A percentile compares a stretch with the other conserved stretches of the same genome.
Evolutionary conservation across 2,797 vertebrate genomes (phyloP).

Genomic region (Hirundo rustica): DNA sequence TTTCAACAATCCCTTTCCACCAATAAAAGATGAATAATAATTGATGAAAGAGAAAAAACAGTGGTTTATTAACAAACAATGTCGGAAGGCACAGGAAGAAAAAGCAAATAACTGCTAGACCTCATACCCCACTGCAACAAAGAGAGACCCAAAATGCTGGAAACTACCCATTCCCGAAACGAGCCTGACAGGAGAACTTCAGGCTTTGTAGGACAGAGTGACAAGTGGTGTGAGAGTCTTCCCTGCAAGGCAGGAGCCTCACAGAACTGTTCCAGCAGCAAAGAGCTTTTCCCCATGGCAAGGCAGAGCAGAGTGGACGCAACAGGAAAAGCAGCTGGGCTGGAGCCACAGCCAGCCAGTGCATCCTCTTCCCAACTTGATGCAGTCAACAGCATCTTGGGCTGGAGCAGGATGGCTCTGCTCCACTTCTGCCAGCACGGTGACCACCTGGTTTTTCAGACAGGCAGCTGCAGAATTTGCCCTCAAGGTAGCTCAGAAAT

Average conservation of each 20-base stretch:
- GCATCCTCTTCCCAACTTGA: accelerated
- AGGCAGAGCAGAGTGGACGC: no score
- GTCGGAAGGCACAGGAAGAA: accelerated
- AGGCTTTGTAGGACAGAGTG: background rate
- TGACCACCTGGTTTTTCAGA: background rate
- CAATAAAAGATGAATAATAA: background rate
- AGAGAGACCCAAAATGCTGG: background rate
- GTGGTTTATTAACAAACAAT: background rate
- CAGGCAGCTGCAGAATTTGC: background rate
- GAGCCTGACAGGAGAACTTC: accelerated
- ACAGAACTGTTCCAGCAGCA: background rate
- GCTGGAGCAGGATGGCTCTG: background rate
- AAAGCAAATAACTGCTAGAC: background rate
- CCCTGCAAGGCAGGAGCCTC: background rate
- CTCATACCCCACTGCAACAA: background rate
- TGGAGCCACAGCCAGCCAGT: background rate
- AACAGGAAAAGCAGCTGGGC: background rate
- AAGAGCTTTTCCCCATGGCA: background rate
- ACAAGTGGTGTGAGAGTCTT: background rate
- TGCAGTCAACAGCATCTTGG: accelerated
- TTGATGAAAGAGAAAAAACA: background rate
- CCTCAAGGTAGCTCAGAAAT: background rate
- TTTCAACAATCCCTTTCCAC: background rate
- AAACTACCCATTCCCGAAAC: accelerated
- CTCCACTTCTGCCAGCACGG: background rate